Percentiles rank a stretch among this genome's conserved stretches.
These are phyloP conservation scores for Catocala fraxini DNA, from an alignment of 2,888 invertebrate genomes.

Conservation along the genomic window DNA sequence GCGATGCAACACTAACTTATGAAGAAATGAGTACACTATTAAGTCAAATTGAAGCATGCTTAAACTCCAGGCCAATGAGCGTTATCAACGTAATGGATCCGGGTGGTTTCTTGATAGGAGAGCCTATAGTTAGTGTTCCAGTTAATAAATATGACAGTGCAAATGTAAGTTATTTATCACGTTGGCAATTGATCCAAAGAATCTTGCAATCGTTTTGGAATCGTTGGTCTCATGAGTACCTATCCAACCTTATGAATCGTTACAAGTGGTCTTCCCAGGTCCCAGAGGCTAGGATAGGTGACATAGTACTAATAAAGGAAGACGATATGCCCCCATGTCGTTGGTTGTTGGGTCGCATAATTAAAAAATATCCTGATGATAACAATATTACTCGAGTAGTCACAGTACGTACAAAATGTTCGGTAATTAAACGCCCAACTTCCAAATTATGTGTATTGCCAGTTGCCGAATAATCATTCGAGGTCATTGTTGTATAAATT, in stretches of 20 bases:
- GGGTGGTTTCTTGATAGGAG: neutral
- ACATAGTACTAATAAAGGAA: too few relatives aligned
- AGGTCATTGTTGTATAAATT: too few relatives aligned
- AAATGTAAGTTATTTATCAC: neutral
- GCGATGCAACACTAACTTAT: constrained; percentile 1
- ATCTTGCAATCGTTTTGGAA: neutral
- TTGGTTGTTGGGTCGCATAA: too few relatives aligned
- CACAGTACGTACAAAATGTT: too few relatives aligned
- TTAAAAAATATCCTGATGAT: too few relatives aligned
- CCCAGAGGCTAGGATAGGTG: neutral
- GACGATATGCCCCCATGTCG: too few relatives aligned
- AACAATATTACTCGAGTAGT: too few relatives aligned
- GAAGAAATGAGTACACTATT: constrained; percentile 1
- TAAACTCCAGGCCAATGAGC: neutral
- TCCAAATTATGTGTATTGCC: too few relatives aligned
- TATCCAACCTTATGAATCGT: neutral
- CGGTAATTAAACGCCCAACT: too few relatives aligned
- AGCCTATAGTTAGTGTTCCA: neutral
- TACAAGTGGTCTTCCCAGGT: neutral
- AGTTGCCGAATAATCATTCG: too few relatives aligned
- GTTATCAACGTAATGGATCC: neutral
- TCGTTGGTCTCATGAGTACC: neutral
- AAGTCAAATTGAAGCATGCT: constrained; percentile 2
- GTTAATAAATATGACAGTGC: neutral
- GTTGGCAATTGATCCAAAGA: constrained; percentile 7